Evolutionary conservation across 2,113 vertebrate genomes (phyloP).

Genomic region (Phycodurus eques): DNA sequence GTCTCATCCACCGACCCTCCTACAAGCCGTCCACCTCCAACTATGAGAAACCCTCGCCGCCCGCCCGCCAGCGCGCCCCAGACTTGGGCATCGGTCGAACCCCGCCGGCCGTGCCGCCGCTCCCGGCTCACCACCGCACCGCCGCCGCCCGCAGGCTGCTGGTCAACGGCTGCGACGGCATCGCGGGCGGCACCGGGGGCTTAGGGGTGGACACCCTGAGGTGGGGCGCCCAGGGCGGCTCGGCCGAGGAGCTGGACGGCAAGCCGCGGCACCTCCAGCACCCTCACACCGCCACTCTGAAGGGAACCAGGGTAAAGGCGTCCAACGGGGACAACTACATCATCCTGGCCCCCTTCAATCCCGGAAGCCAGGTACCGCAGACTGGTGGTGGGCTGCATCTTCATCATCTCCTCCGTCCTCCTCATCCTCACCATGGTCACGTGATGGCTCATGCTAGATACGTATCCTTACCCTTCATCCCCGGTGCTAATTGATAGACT

Average conservation of each 20-base stretch:
- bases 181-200: constrained; percentile 4
- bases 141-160: constrained; percentile 81
- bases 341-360: constrained; percentile 87
- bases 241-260: constrained; percentile 75
- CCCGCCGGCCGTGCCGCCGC: constrained; percentile 60
- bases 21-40: constrained; percentile 78
- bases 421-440: constrained; percentile 63
- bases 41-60: constrained; percentile 80
- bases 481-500: constrained; percentile 63
- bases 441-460: constrained; percentile 72
- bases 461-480: constrained; percentile 68
- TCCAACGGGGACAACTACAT: constrained; percentile 88
- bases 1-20: constrained; percentile 81
- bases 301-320: constrained; percentile 77
- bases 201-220: constrained; percentile 49
- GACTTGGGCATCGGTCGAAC: constrained; percentile 71
- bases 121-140: constrained; percentile 79
- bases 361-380: constrained; percentile 86
- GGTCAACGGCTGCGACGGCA: constrained; percentile 70
- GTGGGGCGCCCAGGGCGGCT: constrained; percentile 76
- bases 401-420: constrained; percentile 68
- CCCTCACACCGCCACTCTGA: constrained; percentile 68
- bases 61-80: constrained; percentile 70
- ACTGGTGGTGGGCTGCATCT: constrained; percentile 65
- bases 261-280: constrained; percentile 56